phyloP scores from a whole-genome alignment of 1,140 invertebrate species.

The Drosophila lowei region DNA sequence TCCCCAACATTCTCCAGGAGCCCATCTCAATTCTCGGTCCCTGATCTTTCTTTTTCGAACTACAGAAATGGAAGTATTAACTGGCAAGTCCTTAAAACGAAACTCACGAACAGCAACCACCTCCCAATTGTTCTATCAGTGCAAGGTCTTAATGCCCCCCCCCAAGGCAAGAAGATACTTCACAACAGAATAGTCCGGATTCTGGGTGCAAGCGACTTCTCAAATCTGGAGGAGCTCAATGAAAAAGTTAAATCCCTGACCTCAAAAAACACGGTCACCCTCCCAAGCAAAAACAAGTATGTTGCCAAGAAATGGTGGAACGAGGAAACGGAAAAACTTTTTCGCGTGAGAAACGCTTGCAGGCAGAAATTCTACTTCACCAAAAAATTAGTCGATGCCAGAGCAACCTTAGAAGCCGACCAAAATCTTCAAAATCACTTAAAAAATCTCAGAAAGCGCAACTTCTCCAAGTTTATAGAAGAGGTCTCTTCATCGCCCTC shows the following conservation, averaged over 20 bases:
- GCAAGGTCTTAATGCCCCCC: no score
- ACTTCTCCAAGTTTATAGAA: background rate
- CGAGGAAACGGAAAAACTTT: background rate
- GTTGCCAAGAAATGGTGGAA: background rate
- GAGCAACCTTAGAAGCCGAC: background rate
- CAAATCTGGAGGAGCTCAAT: background rate
- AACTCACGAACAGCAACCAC: background rate
- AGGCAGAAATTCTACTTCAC: background rate
- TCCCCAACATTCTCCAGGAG: background rate
- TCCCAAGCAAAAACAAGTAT: background rate
- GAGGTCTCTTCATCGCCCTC: background rate
- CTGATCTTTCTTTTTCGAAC: background rate
- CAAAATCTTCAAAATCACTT: background rate
- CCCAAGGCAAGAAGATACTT: no score
- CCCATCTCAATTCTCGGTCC: background rate
- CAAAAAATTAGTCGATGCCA: background rate
- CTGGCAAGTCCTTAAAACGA: background rate
- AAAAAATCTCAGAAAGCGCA: background rate
- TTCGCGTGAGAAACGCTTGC: background rate
- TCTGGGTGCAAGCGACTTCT: no score
- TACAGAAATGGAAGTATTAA: background rate
- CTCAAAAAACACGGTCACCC: background rate
- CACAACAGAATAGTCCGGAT: no score
- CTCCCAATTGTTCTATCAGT: background rate
- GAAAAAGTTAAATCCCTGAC: background rate